Conservation (phyloP, 2,888 invertebrate species). For the Merodon equestris region DNA sequence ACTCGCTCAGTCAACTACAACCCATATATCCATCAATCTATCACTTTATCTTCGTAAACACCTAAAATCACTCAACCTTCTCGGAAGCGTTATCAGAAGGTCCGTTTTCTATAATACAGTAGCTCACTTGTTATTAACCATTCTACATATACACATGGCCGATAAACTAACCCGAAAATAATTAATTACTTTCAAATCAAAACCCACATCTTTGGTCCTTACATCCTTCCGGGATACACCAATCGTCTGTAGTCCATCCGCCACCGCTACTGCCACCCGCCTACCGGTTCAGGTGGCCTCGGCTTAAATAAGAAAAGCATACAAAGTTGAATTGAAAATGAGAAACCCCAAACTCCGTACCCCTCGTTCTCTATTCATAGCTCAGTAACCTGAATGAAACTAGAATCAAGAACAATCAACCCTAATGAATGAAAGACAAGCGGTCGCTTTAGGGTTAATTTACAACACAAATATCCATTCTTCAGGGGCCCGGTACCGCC, state of each 20-base stretch:
- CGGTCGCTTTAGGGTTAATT: slow-evolving; percentile 68
- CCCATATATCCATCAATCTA: too few species aligned
- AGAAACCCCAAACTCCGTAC: slow-evolving; percentile 33
- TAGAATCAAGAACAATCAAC: slow-evolving; percentile 65
- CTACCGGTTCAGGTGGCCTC: too few species aligned
- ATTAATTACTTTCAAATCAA: slow-evolving; percentile 47
- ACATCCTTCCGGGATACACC: not conserved
- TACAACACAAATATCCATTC: slow-evolving; percentile 65
- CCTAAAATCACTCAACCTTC: too few species aligned
- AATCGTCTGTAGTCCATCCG: not conserved
- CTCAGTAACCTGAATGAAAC: not conserved
- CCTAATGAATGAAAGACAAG: slow-evolving; percentile 69
- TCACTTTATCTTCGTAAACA: too few species aligned
- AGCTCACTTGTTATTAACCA: too few species aligned
- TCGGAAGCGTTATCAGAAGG: too few species aligned
- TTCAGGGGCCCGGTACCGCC: slow-evolving; percentile 11
- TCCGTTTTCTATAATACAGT: too few species aligned
- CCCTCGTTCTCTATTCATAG: too few species aligned
- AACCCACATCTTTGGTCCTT: not conserved
- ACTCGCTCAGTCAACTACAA: too few species aligned
- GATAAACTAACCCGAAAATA: slow-evolving; percentile 34
- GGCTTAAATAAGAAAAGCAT: slow-evolving; percentile 30
- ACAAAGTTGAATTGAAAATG: slow-evolving; percentile 55
- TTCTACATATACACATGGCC: not conserved
- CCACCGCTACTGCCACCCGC: too few species aligned